Conservation (phyloP, 1,140 invertebrate genomes). For the Apis florea region DNA sequence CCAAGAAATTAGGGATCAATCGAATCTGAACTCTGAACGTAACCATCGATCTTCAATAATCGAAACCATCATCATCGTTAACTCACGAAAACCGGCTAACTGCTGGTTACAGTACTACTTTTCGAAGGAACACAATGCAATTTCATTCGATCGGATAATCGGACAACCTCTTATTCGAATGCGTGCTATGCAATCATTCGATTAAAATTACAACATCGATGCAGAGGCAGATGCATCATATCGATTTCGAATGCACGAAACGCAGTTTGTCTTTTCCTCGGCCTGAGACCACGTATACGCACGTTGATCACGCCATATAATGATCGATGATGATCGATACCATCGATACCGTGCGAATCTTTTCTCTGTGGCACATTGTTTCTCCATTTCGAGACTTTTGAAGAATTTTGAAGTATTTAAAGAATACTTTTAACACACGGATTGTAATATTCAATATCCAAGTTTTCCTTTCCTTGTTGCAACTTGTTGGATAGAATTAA, state of each 20-base stretch:
- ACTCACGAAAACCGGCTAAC: slow-evolving; percentile 56
- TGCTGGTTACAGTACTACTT: slow-evolving; percentile 19
- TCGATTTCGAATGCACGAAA: slow-evolving; percentile 55
- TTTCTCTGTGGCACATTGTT: not conserved
- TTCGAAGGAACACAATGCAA: slow-evolving; percentile 41
- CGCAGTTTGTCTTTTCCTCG: slow-evolving; percentile 51
- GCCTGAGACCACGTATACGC: slow-evolving; percentile 1
- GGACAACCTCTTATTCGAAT: slow-evolving; percentile 35
- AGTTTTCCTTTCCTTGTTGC: too few species aligned
- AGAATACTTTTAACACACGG: too few species aligned
- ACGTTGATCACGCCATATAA: slow-evolving; percentile 45
- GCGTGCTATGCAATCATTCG: slow-evolving; percentile 56
- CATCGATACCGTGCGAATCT: slow-evolving; percentile 28
- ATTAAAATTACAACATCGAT: slow-evolving; percentile 62
- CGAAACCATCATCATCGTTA: slow-evolving; percentile 37
- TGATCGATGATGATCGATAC: slow-evolving; percentile 54
- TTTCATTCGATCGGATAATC: slow-evolving; percentile 47
- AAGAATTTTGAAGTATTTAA: too few species aligned
- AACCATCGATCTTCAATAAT: not conserved
- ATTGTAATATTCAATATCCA: too few species aligned
- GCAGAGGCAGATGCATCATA: slow-evolving; percentile 51
- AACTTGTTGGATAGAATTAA: too few species aligned
- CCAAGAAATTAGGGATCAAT: not conserved
- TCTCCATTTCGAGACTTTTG: too few species aligned
- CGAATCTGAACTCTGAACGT: too few species aligned